Evolutionary conservation across 1,140 invertebrate species (phyloP).

Genomic region (Anagrus nilaparvatae): DNA sequence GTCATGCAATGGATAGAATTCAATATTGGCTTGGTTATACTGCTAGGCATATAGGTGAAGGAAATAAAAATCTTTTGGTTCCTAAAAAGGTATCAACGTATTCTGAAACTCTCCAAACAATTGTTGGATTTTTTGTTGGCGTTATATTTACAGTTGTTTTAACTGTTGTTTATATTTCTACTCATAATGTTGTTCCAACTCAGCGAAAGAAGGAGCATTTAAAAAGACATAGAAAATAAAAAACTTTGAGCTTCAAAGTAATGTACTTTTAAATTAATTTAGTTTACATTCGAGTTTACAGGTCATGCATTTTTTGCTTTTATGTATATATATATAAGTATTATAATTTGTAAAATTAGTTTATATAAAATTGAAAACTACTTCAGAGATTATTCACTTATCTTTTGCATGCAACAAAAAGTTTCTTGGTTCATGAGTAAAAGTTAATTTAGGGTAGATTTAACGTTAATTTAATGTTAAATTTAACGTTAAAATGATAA

Average conservation of each 20-base stretch:
- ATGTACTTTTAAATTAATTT: background rate
- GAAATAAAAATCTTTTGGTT: conserved; percentile 21
- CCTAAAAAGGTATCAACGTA: conserved; percentile 23
- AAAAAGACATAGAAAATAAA: conserved; percentile 20
- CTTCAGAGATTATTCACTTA: too few relatives aligned
- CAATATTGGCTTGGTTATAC: conserved; percentile 33
- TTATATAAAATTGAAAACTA: too few relatives aligned
- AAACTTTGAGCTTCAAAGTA: conserved; percentile 3
- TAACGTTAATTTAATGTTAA: too few relatives aligned
- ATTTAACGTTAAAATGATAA: too few relatives aligned
- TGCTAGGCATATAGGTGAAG: conserved; percentile 26
- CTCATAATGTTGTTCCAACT: conserved; percentile 11
- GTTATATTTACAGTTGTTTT: conserved; percentile 23
- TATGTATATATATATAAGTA: conserved; percentile 37
- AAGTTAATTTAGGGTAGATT: too few relatives aligned
- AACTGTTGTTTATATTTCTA: conserved; percentile 17
- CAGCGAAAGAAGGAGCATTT: conserved; percentile 21
- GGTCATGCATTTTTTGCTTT: conserved; percentile 28
- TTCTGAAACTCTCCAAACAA: conserved; percentile 28
- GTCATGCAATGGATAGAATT: conserved; percentile 33
- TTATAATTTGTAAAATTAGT: too few relatives aligned
- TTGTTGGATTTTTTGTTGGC: conserved; percentile 30
- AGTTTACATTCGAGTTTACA: conserved; percentile 30
- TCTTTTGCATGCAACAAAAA: too few relatives aligned
- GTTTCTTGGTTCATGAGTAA: too few relatives aligned